Conservation (phyloP, 1,140 invertebrate genomes). For the Luehdorfia chinensis region DNA sequence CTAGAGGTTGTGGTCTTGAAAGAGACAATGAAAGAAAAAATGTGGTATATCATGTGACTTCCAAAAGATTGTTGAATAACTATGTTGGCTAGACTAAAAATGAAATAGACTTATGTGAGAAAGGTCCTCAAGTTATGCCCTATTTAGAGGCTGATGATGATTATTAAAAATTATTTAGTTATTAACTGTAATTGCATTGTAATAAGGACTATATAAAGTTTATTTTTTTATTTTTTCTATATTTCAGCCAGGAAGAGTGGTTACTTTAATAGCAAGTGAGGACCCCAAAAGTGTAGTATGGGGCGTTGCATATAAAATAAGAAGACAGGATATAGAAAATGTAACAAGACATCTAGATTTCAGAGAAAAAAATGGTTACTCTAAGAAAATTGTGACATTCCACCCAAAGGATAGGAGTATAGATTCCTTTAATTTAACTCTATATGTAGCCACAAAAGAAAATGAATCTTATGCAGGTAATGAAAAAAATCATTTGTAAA, state of each 20-base stretch:
- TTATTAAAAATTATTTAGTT: no score
- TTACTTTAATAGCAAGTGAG: conserved; percentile 86
- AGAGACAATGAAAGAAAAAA: no score
- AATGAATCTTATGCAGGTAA: conserved; percentile 86
- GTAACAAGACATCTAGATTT: conserved; percentile 91
- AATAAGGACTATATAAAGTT: no score
- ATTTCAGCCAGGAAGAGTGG: conserved; percentile 92
- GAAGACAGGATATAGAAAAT: conserved; percentile 79
- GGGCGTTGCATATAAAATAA: conserved; percentile 94
- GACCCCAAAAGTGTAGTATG: conserved; percentile 85
- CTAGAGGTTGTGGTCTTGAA: no score
- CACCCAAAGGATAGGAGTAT: conserved; percentile 77
- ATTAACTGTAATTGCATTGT: no score
- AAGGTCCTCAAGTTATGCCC: no score
- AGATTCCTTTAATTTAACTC: conserved; percentile 83
- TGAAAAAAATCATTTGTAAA: background rate
- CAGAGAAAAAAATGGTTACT: conserved; percentile 94
- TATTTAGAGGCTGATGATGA: no score
- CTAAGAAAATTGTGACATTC: conserved; percentile 82
- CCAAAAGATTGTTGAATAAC: no score
- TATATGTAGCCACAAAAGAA: conserved; percentile 89
- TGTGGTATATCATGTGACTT: no score
- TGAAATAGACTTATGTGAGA: no score
- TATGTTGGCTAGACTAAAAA: no score
- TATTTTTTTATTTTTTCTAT: conserved; percentile 13